Evolutionary conservation across 2,113 vertebrate genomes (phyloP).

Genomic region (Dinomys branickii): DNA sequence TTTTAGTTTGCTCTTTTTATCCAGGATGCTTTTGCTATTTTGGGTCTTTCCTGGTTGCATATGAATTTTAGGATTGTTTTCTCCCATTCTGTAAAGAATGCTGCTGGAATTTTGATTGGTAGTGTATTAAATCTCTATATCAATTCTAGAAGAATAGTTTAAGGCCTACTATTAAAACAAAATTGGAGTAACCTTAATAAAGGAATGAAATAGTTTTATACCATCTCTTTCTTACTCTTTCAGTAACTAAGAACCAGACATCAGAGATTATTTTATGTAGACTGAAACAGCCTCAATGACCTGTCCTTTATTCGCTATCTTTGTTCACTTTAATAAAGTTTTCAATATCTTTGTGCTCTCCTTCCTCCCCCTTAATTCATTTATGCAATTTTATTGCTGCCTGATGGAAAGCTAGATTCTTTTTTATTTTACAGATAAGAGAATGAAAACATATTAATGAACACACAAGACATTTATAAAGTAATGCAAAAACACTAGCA

Average conservation of each 20-base stretch:
- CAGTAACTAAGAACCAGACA: neutral
- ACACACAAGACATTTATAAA: too few relatives aligned
- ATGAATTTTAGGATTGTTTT: neutral
- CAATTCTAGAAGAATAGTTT: neutral
- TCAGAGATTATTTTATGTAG: neutral
- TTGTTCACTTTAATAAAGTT: conserved; percentile 10
- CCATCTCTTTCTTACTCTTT: neutral
- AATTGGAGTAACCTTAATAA: neutral
- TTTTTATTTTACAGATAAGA: too few relatives aligned
- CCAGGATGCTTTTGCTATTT: neutral
- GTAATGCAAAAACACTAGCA: too few relatives aligned
- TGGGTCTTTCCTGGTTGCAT: neutral
- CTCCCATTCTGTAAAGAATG: neutral
- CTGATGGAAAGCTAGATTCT: neutral
- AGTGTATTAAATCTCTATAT: neutral
- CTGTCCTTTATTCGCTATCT: neutral
- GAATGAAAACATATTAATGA: too few relatives aligned
- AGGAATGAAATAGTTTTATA: neutral
- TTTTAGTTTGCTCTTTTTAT: neutral
- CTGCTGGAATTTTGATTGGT: neutral
- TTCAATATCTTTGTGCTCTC: neutral
- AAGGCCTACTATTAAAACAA: neutral
- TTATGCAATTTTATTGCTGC: neutral
- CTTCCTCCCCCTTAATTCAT: neutral
- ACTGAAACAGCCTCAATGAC: neutral